A percentile compares a stretch with the other conserved stretches of the same genome.
phyloP scores from a whole-genome alignment of 1,140 invertebrate genomes.

The Euwallacea similis region DNA sequence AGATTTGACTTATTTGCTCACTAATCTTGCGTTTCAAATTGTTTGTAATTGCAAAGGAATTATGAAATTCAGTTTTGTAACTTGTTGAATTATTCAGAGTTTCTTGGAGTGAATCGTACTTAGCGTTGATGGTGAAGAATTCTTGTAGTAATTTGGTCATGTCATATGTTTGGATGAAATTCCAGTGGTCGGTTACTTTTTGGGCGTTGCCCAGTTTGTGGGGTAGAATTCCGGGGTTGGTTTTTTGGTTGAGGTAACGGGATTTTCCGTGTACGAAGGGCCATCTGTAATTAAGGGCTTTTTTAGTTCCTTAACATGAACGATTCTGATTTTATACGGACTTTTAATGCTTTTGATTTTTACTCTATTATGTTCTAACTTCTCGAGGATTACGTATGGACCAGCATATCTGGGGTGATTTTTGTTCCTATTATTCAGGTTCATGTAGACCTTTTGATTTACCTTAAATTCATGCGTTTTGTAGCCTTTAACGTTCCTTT shows the following conservation, averaged over 20 bases:
- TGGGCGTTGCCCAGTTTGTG: slow-evolving; percentile 29
- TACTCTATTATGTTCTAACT: slow-evolving; percentile 18
- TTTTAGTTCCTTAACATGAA: slow-evolving; percentile 18
- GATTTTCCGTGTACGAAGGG: background rate
- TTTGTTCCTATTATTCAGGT: slow-evolving; percentile 9
- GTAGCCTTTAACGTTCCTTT: slow-evolving; percentile 7
- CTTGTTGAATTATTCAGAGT: background rate
- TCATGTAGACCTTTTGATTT: slow-evolving; percentile 17
- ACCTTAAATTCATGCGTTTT: slow-evolving; percentile 14
- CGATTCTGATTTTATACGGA: slow-evolving; percentile 12
- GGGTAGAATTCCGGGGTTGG: slow-evolving; percentile 35
- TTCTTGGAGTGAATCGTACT: background rate
- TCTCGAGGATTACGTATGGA: slow-evolving; percentile 17
- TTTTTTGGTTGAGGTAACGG: slow-evolving; percentile 18
- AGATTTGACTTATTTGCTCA: slow-evolving; percentile 7
- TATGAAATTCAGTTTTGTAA: background rate
- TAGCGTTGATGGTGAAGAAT: background rate
- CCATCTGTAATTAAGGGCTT: slow-evolving; percentile 13
- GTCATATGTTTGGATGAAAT: slow-evolving; percentile 32
- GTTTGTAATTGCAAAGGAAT: background rate
- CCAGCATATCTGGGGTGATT: slow-evolving; percentile 17
- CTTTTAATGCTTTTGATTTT: slow-evolving; percentile 26
- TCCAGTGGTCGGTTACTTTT: slow-evolving; percentile 25
- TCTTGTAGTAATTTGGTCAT: slow-evolving; percentile 7
- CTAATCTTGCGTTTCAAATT: slow-evolving; percentile 3